Conservation (phyloP, 1,140 invertebrate genomes). For the Hyphantria cunea region DNA sequence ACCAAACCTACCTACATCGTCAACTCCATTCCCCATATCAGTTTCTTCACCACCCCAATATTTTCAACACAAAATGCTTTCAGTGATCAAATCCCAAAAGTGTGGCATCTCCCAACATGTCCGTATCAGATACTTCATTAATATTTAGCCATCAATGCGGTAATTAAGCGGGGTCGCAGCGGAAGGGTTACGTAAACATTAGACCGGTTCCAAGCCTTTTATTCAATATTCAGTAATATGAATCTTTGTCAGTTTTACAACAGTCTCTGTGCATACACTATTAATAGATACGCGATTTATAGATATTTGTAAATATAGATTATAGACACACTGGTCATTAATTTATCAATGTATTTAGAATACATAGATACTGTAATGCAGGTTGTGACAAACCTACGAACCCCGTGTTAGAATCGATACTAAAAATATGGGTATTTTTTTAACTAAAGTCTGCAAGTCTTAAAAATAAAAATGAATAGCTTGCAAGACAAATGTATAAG, state of each 20-base stretch:
- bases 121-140: conserved; percentile 67
- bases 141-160: conserved; percentile 52
- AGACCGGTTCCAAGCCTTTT: conserved; percentile 1
- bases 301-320: too few relatives aligned
- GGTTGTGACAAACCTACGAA: too few relatives aligned
- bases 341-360: too few relatives aligned
- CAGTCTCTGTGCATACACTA: too few relatives aligned
- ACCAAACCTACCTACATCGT: not conserved
- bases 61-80: conserved; percentile 23
- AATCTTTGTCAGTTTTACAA: conserved; percentile 17
- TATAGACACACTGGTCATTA: too few relatives aligned
- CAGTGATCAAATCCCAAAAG: conserved; percentile 41
- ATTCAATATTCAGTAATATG: conserved; percentile 19
- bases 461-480: too few relatives aligned
- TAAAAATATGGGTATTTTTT: too few relatives aligned
- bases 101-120: conserved; percentile 49
- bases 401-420: too few relatives aligned
- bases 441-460: too few relatives aligned
- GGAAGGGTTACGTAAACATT: conserved; percentile 33
- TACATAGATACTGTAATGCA: too few relatives aligned
- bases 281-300: too few relatives aligned
- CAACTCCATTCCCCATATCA: conserved; percentile 13
- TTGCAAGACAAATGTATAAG: too few relatives aligned
- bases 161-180: conserved; percentile 49
- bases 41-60: conserved; percentile 29